Evolutionary conservation across 2,113 vertebrate genomes (phyloP), one percentile per base, ranked within the genome.

Genomic region (Sceloporus tristichus): DNA sequence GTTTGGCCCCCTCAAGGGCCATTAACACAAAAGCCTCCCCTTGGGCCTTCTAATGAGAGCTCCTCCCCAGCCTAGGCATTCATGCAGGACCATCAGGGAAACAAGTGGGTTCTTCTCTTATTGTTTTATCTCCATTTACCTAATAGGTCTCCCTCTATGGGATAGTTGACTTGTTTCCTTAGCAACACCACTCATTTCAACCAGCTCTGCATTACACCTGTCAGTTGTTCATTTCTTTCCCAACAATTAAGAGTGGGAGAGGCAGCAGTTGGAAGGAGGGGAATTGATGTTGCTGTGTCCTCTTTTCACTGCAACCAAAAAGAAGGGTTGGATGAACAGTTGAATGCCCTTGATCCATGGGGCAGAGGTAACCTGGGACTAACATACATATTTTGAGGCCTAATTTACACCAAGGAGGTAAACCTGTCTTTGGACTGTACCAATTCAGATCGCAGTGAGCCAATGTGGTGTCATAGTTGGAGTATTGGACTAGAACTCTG

Each of bases 91-190:
- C 95, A 95, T 97, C n/a, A 97, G 91, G 95, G 95, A 97, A 96
- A 96, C 71, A 94, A 95, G 96, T 96, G 95, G 93, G 94, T 95
- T 81, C 40, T 62, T 79, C 59, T 75, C 92, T 96, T 96, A 97
- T 96, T 96, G 97, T 96, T 97, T 96, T 96, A 97, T 96, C 95
- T 96, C 95, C 88, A 95, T 96, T 97, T 90, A 90, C 95, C 95
- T 93, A 90, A 68, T 68, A 79, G 59, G 83, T 93, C 92, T 95
- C 94, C 95, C 94, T 93, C 94, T 95, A 40, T 92, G 93, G 38
- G 90, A 95, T 66, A 88, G 14, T 95, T 95, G 94, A 96, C 95
- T 95, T 89, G 96, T 97, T 96, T 97, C 96, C 96, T 91, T 97
- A 95, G 97, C 96, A 96, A 97, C 96, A 95, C 8, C 0, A 90